phyloP scores from a whole-genome alignment of 2,797 vertebrate genomes.

The Xenopus petersii region DNA sequence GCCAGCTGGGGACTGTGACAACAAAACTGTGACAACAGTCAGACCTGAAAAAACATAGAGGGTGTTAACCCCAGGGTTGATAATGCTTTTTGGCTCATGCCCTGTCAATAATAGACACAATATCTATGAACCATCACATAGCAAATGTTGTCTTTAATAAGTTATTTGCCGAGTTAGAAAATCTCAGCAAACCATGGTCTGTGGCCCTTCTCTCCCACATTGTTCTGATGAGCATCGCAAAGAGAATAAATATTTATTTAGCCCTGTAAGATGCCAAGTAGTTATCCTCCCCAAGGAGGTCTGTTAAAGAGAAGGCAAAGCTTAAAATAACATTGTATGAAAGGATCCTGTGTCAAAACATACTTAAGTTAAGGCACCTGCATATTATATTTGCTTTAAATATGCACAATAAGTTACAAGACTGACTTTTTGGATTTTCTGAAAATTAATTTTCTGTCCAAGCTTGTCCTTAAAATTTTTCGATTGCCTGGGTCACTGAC shows the following conservation, averaged over 20 bases:
- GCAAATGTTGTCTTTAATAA: slow-evolving; percentile 24
- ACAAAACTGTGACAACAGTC: too few species aligned
- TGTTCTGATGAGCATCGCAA: slow-evolving; percentile 26
- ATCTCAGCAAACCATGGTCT: slow-evolving; percentile 5
- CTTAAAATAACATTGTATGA: slow-evolving; percentile 33
- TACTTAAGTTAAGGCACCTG: slow-evolving; percentile 7
- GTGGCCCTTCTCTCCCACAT: slow-evolving; percentile 20
- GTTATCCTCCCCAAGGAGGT: slow-evolving; percentile 34
- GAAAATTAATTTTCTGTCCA: too few species aligned
- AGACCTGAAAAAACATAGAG: too few species aligned
- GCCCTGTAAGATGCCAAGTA: slow-evolving; percentile 21
- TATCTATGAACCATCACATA: neutral
- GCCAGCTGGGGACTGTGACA: too few species aligned
- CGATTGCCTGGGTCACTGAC: too few species aligned
- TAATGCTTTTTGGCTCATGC: neutral
- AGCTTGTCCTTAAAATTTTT: too few species aligned
- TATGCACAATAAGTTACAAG: too few species aligned
- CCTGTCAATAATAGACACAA: neutral
- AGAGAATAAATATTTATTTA: slow-evolving; percentile 44
- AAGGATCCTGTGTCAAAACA: slow-evolving; percentile 36
- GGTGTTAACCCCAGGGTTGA: too few species aligned
- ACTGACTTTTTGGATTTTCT: too few species aligned
- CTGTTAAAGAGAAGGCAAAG: slow-evolving; percentile 19
- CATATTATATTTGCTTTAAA: neutral
- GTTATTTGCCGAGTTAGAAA: slow-evolving; percentile 21